Percentiles rank a stretch among this genome's conserved stretches.
These are phyloP conservation scores for Drosophila differens DNA, from an alignment of 2,888 invertebrate species.

Conservation along the genomic window DNA sequence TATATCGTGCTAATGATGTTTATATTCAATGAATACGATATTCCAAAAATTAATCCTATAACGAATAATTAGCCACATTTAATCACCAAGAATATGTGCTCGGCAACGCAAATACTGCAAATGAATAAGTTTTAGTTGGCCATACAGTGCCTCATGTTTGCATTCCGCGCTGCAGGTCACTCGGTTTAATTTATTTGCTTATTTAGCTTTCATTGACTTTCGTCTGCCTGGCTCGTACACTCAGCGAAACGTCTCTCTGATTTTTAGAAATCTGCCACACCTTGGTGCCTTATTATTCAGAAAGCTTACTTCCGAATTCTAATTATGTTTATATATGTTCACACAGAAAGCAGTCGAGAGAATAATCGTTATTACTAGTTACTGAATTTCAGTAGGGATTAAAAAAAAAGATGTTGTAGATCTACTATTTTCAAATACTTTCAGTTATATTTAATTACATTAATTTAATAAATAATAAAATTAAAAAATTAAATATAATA, in stretches of 20 bases:
- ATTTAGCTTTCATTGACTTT: constrained; percentile 35
- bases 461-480: no score
- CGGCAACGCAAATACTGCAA: constrained; percentile 24
- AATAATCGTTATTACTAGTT: background rate
- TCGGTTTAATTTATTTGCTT: constrained; percentile 35
- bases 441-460: no score
- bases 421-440: no score
- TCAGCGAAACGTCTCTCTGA: background rate
- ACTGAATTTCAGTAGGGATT: no score
- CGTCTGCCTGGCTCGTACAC: constrained; percentile 1
- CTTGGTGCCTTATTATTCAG: background rate
- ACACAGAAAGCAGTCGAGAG: background rate
- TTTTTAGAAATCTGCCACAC: background rate
- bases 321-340: background rate
- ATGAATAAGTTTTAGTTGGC: constrained; percentile 21
- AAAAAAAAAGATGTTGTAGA: background rate
- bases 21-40: background rate
- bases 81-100: constrained; percentile 55
- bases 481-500: background rate
- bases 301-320: background rate
- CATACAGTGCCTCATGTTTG: constrained; percentile 48
- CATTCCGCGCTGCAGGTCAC: constrained; percentile 14
- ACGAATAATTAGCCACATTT: constrained; percentile 60
- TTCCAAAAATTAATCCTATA: background rate
- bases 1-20: background rate